Evolutionary conservation across 2,113 vertebrate genomes (phyloP).

Genomic region (Alectura lathami): DNA sequence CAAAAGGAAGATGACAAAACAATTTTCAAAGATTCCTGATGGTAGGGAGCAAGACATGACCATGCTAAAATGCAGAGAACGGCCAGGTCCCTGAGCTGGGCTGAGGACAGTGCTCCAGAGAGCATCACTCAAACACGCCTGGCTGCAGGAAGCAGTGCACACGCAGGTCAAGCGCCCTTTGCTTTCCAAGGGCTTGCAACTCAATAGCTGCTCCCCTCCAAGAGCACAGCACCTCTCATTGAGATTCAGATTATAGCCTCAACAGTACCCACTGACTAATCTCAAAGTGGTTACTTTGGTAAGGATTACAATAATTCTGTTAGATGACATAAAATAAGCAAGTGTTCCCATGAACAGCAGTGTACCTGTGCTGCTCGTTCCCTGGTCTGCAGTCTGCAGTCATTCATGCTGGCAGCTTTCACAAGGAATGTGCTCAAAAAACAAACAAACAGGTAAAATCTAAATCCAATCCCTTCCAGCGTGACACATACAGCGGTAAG

Average conservation of each 20-base stretch:
- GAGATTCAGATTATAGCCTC: not conserved
- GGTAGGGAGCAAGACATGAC: not conserved
- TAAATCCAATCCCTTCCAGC: not conserved
- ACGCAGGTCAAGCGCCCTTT: fast-evolving
- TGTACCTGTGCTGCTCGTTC: fast-evolving
- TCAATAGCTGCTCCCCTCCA: not conserved
- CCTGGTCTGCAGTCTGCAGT: fast-evolving
- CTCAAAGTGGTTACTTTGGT: not conserved
- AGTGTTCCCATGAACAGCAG: not conserved
- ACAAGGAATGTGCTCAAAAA: fast-evolving
- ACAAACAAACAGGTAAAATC: not conserved
- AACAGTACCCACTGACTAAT: fast-evolving
- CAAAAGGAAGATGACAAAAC: not conserved
- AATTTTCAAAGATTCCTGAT: not conserved
- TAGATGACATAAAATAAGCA: not conserved
- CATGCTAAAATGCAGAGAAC: not conserved
- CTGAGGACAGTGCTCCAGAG: not conserved
- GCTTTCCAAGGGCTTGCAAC: not conserved
- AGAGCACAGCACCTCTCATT: fast-evolving
- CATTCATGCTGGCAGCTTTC: fast-evolving
- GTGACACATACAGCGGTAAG: not conserved
- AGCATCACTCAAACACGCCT: not conserved
- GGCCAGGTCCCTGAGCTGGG: not conserved
- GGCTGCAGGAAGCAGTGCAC: not conserved
- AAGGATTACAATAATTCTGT: not conserved